Conservation (phyloP, 2,797 vertebrate species). For the Enteromius paludinosus region DNA sequence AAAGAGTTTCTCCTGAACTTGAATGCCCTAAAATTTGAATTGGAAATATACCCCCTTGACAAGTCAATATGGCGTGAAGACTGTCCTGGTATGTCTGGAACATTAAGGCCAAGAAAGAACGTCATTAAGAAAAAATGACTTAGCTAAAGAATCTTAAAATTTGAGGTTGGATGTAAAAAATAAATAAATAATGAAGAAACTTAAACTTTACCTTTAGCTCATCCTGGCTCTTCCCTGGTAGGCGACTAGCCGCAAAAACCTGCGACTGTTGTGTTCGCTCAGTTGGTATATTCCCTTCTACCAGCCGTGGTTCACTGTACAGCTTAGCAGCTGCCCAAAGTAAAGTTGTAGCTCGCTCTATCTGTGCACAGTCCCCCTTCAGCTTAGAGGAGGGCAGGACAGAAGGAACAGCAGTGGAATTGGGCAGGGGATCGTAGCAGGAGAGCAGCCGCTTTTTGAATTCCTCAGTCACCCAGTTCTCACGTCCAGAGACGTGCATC, state of each 20-base stretch:
- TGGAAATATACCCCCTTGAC: conserved; percentile 74
- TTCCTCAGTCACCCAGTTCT: conserved; percentile 82
- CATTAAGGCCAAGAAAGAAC: conserved; percentile 6
- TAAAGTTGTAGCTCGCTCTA: conserved; percentile 74
- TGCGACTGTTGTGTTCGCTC: conserved; percentile 82
- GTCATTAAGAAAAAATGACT: background rate
- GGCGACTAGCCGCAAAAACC: conserved; percentile 76
- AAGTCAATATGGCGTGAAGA: conserved; percentile 77
- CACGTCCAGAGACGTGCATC: conserved; percentile 59
- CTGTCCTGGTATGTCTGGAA: conserved; percentile 79
- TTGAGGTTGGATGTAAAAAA: background rate
- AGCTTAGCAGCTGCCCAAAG: conserved; percentile 81
- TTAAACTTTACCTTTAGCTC: conserved; percentile 75
- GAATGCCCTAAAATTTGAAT: conserved; percentile 73
- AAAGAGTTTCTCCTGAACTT: conserved; percentile 60
- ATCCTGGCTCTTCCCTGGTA: conserved; percentile 76
- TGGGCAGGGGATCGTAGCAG: conserved; percentile 74
- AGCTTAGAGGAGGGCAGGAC: conserved; percentile 72
- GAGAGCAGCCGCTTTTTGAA: conserved; percentile 79
- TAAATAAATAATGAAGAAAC: background rate
- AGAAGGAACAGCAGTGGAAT: conserved; percentile 76
- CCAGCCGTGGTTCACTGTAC: conserved; percentile 74
- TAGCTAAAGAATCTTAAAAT: background rate
- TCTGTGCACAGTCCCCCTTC: conserved; percentile 64
- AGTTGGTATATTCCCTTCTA: conserved; percentile 72